Percentiles rank a stretch among this genome's conserved stretches.
Conservation (phyloP, 1,140 invertebrate genomes). For the Scaptomyza graminum region DNA sequence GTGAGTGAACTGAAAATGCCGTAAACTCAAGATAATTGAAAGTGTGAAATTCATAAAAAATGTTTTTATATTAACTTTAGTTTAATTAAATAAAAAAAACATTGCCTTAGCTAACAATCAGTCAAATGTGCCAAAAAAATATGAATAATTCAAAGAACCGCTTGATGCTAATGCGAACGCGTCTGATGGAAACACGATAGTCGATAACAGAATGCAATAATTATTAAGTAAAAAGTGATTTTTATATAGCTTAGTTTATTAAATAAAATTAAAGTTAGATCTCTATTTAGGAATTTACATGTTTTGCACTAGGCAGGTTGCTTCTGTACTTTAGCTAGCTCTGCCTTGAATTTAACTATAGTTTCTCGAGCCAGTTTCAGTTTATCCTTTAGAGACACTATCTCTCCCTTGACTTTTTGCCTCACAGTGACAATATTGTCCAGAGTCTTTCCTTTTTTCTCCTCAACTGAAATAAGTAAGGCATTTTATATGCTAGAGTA, state of each 20-base stretch:
- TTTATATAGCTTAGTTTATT: slow-evolving; percentile 16
- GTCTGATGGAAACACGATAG: background rate
- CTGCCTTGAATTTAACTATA: slow-evolving; percentile 94
- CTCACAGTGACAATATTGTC: slow-evolving; percentile 92
- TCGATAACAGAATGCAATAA: background rate
- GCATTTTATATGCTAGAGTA: background rate
- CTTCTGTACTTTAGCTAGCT: slow-evolving; percentile 90
- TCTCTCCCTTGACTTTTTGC: slow-evolving; percentile 93
- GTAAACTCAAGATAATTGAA: background rate
- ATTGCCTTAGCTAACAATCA: too few species aligned
- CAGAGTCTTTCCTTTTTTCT: slow-evolving; percentile 93
- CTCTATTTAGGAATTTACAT: slow-evolving; percentile 9
- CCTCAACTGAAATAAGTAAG: slow-evolving; percentile 90
- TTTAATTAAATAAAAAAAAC: too few species aligned
- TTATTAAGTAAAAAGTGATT: background rate
- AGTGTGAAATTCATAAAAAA: background rate
- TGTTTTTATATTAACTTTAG: background rate
- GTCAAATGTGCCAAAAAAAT: too few species aligned
- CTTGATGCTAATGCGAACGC: background rate
- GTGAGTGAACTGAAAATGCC: too few species aligned
- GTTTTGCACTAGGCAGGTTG: slow-evolving; percentile 38
- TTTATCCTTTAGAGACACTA: slow-evolving; percentile 93
- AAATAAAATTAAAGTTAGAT: slow-evolving; percentile 2
- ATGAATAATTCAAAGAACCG: background rate
- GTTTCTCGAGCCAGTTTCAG: slow-evolving; percentile 95